A percentile compares a stretch with the other conserved stretches of the same genome.
Evolutionary conservation across 2,888 invertebrate species (phyloP).

Genomic region (Thecophora atra): DNA sequence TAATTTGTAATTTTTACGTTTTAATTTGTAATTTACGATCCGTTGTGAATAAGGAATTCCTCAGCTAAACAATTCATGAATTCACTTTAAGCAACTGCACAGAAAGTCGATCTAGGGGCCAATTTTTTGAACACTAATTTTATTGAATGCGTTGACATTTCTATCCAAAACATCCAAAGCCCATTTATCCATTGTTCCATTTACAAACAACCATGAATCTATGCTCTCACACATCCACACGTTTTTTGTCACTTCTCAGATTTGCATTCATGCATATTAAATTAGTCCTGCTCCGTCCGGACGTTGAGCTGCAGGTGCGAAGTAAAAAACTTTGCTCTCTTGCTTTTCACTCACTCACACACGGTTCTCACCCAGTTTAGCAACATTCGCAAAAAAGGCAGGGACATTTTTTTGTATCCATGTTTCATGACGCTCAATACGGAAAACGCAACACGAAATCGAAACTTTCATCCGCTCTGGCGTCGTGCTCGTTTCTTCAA

Average conservation of each 20-base stretch:
- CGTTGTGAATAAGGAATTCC: too few species aligned
- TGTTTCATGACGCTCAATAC: neutral
- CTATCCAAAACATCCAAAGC: too few species aligned
- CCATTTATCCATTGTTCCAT: neutral
- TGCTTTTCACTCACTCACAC: neutral
- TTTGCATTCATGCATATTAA: constrained; percentile 1
- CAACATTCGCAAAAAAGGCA: neutral
- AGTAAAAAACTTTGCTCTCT: neutral
- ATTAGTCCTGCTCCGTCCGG: neutral
- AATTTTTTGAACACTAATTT: too few species aligned
- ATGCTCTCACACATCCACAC: neutral
- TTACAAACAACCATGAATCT: neutral
- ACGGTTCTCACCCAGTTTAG: neutral
- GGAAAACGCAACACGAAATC: constrained; percentile 6
- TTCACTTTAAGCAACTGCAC: too few species aligned
- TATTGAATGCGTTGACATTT: too few species aligned
- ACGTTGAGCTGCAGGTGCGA: neutral
- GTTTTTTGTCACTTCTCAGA: neutral
- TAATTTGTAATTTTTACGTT: too few species aligned
- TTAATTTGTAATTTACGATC: too few species aligned
- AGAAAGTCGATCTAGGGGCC: too few species aligned
- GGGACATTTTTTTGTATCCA: constrained; percentile 28
- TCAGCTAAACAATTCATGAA: too few species aligned
- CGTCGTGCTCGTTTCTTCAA: neutral
- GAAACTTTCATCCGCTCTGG: constrained; percentile 2